Conservation (phyloP, 2,113 vertebrate species). For the Seriola quinqueradiata region DNA sequence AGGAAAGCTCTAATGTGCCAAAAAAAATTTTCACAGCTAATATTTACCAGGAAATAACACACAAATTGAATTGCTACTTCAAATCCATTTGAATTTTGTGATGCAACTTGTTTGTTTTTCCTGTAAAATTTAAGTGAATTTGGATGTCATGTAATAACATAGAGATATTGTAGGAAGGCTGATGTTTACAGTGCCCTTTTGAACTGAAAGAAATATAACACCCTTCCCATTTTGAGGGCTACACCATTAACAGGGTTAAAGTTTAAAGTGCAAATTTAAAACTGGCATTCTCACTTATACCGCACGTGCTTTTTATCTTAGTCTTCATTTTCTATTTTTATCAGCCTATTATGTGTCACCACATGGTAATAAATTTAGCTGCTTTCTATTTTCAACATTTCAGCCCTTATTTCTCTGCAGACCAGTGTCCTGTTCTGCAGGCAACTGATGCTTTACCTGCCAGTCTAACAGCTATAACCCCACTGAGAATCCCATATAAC, state of each 20-base stretch:
- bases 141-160: background rate
- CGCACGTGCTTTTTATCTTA: background rate
- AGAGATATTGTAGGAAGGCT: background rate
- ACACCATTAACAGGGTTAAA: too few relatives aligned
- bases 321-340: slow-evolving; percentile 25
- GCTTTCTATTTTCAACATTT: slow-evolving; percentile 26
- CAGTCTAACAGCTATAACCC: background rate
- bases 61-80: background rate
- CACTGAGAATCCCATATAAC: background rate
- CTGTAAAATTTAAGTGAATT: background rate
- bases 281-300: background rate
- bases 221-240: too few relatives aligned
- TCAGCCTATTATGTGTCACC: background rate
- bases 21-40: background rate
- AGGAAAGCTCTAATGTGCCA: slow-evolving; percentile 1
- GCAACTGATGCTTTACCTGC: background rate
- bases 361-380: slow-evolving; percentile 19
- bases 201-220: too few relatives aligned
- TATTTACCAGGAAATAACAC: background rate
- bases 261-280: background rate
- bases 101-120: slow-evolving; percentile 31
- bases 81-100: background rate
- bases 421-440: too few relatives aligned
- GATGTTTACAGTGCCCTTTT: background rate
- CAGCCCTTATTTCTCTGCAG: background rate